Percentiles rank a stretch among this genome's conserved stretches.
These are phyloP conservation scores for Allophyes oxyacanthae DNA, from an alignment of 2,888 invertebrate genomes.

Conservation along the genomic window DNA sequence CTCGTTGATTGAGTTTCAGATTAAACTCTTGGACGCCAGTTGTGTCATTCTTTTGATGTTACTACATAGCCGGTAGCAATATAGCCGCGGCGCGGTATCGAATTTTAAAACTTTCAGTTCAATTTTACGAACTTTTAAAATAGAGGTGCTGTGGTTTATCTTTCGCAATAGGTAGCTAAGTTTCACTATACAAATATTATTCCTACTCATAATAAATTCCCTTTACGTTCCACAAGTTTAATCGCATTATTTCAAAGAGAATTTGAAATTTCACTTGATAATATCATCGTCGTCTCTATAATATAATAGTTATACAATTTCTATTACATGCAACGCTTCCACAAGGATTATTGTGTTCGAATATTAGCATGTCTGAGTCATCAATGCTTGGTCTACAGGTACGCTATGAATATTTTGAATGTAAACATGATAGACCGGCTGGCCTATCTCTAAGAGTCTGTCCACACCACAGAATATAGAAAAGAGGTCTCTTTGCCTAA, in stretches of 20 bases:
- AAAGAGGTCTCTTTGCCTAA: too few species aligned
- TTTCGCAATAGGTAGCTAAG: background rate
- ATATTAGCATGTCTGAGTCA: conserved; percentile 31
- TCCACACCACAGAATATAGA: too few species aligned
- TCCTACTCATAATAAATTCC: background rate
- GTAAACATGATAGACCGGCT: background rate
- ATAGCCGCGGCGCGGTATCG: conserved; percentile 16
- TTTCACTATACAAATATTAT: conserved; percentile 7
- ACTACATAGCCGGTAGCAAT: conserved; percentile 29
- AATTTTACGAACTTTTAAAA: conserved; percentile 14
- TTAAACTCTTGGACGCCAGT: conserved; percentile 64
- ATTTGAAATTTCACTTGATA: background rate
- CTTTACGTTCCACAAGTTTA: background rate
- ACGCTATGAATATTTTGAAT: conserved; percentile 13
- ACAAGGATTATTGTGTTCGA: conserved; percentile 23
- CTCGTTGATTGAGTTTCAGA: conserved; percentile 83
- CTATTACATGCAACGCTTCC: conserved; percentile 7
- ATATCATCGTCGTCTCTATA: background rate
- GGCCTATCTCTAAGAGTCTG: too few species aligned
- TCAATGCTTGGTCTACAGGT: conserved; percentile 24
- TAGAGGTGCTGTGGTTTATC: conserved; percentile 2
- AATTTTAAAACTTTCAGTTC: conserved; percentile 34
- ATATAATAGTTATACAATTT: background rate
- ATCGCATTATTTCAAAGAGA: background rate
- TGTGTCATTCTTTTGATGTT: conserved; percentile 62